phyloP scores from a whole-genome alignment of 2,888 invertebrate genomes.

The Amphipoea oculea region DNA sequence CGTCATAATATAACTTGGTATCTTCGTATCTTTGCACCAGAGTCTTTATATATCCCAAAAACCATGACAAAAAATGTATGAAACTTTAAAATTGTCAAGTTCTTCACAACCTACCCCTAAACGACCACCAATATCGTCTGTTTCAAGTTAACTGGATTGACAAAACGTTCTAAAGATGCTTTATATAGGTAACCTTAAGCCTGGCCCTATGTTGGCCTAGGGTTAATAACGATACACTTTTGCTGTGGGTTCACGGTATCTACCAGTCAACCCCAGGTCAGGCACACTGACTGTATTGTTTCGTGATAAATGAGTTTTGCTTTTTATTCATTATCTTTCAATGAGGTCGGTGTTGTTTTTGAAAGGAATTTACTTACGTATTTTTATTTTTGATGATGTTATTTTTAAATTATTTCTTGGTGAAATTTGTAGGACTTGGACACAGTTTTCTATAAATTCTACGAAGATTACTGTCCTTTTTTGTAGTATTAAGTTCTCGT shows the following conservation, averaged over 20 bases:
- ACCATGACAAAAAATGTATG: neutral
- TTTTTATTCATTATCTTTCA: slow-evolving; percentile 67
- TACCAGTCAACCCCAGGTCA: slow-evolving; percentile 78
- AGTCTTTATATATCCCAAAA: neutral
- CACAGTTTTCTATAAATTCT: neutral
- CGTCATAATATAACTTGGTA: neutral
- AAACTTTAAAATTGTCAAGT: neutral
- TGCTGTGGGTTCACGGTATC: slow-evolving; percentile 78
- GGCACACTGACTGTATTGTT: slow-evolving; percentile 79
- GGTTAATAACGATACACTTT: slow-evolving; percentile 88
- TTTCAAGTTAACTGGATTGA: slow-evolving; percentile 75
- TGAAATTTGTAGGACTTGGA: neutral
- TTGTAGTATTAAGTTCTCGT: neutral
- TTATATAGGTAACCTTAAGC: slow-evolving; percentile 80
- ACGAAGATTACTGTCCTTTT: neutral
- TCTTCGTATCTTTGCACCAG: neutral
- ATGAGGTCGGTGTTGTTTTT: slow-evolving; percentile 46
- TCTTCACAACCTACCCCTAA: slow-evolving; percentile 58
- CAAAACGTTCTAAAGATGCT: slow-evolving; percentile 76
- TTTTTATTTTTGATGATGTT: neutral
- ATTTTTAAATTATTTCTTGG: neutral
- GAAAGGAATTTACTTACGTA: slow-evolving; percentile 5
- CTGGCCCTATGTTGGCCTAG: slow-evolving; percentile 85
- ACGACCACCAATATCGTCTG: slow-evolving; percentile 67
- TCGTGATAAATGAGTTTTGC: slow-evolving; percentile 73